Base-by-base conservation (phyloP, 2,888 invertebrate genomes). In the Camponotus fellah region DNA sequence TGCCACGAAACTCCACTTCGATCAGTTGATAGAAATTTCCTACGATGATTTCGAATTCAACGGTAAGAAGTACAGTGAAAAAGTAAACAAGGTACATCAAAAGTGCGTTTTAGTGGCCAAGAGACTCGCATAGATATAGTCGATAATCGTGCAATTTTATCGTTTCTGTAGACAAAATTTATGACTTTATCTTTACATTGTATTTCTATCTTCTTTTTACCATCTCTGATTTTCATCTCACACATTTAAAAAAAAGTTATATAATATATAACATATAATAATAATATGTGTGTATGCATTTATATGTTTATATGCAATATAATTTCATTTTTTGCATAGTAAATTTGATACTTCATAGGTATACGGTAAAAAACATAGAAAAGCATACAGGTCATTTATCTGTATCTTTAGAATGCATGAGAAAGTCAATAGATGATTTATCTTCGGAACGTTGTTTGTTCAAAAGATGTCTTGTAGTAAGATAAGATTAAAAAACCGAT, bases 21-120 rank as follows among this genome's bases (percentile, higher is more conserved):
- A 95, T 8, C 95, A 95, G 5, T 94, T 96, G 21, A 92, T 95
- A 74, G 94, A 95, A 14, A 94, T 96, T 3, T 94, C 95, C 0
- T 96, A 95, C 87, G 95, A 95, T 3, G 95, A 96, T 68, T 96
- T 95, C 91, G 92, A 93, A 37, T 96, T 95, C 90, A 94, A 96
- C 79, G 97, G 96, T 0, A 96, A 96, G 92, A 95, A 96, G 8
- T 97, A 95, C 91, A 95, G 96, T 34, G 96, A 96, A 65, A 95
- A 96, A 83, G 95, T 97, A 71, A 96, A 96, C 0, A 37, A 68
- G 3, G 64, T 62, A 6, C 89, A 93, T 53, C 76, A 49, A 43
- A 74, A 34, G 21, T 83, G 79, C 6, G 21, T 77, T 34, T 68
- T 92, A 8, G 85, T 90, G 17, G 92, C 93, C 0, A 93, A 93